These are phyloP conservation scores for Miniopterus natalensis DNA, from an alignment of 2,113 vertebrate genomes.

Conservation along the genomic window DNA sequence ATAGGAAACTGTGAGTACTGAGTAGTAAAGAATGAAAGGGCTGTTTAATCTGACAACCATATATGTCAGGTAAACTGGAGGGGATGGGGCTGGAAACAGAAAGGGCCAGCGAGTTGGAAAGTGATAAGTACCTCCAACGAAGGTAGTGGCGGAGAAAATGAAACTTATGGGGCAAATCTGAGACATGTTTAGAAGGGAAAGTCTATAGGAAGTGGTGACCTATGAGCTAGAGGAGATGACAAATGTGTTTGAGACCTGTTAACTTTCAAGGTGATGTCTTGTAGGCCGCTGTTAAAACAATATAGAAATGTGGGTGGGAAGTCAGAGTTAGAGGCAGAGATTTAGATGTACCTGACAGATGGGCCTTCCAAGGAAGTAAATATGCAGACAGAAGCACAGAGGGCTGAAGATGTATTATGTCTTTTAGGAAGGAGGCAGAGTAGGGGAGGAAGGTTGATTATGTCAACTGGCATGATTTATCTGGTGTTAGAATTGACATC, in stretches of 20 bases:
- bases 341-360: slow-evolving; percentile 45
- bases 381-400: neutral
- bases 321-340: neutral
- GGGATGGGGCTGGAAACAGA: neutral
- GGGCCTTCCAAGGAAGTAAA: slow-evolving; percentile 34
- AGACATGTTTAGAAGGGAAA: slow-evolving; percentile 1
- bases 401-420: slow-evolving; percentile 57
- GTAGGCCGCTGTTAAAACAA: neutral
- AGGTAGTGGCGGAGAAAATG: neutral
- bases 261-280: neutral
- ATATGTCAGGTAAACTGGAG: neutral
- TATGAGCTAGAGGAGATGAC: neutral
- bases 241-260: neutral
- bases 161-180: neutral
- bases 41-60: neutral
- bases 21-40: neutral
- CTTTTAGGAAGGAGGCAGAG: slow-evolving; percentile 45
- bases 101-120: neutral
- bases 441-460: slow-evolving; percentile 40
- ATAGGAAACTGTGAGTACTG: neutral
- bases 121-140: neutral
- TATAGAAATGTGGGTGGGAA: neutral
- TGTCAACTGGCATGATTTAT: slow-evolving; percentile 60
- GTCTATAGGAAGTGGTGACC: neutral
- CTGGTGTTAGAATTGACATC: neutral